Percentiles rank a stretch among this genome's conserved stretches.
phyloP scores from a whole-genome alignment of 1,140 invertebrate species.

The Aleiodes sp. region DNA sequence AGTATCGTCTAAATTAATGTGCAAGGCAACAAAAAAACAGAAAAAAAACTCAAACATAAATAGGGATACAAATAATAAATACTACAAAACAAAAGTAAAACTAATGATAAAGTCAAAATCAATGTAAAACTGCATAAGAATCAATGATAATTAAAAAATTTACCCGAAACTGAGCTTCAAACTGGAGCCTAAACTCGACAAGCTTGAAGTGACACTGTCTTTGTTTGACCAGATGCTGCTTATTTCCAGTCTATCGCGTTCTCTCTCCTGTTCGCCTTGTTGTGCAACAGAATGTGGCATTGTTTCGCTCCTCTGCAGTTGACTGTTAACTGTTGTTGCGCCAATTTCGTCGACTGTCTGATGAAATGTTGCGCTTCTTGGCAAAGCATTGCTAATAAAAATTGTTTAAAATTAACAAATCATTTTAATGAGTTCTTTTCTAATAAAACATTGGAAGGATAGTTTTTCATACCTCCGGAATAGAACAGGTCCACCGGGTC shows the following conservation, averaged over 20 bases:
- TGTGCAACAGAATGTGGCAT: slow-evolving; percentile 71
- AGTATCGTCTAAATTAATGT: slow-evolving; percentile 57
- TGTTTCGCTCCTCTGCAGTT: slow-evolving; percentile 82
- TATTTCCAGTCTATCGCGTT: slow-evolving; percentile 59
- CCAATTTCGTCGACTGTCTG: slow-evolving; percentile 56
- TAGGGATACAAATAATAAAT: slow-evolving; percentile 21
- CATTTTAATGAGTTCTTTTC: not conserved
- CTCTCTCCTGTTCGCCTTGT: slow-evolving; percentile 61
- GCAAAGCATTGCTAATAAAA: slow-evolving; percentile 52
- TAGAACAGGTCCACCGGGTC: slow-evolving; percentile 62
- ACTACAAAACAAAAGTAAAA: slow-evolving; percentile 41
- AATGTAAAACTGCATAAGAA: slow-evolving; percentile 28
- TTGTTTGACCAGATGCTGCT: slow-evolving; percentile 63
- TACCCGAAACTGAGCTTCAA: slow-evolving; percentile 87
- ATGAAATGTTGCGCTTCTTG: slow-evolving; percentile 62
- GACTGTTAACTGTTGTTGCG: slow-evolving; percentile 49
- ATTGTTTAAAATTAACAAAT: slow-evolving; percentile 11
- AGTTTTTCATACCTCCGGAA: slow-evolving; percentile 54
- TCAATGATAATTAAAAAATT: slow-evolving; percentile 37
- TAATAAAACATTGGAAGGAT: too few species aligned
- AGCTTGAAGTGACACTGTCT: slow-evolving; percentile 77
- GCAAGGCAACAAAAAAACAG: slow-evolving; percentile 33
- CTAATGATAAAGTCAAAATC: slow-evolving; percentile 42
- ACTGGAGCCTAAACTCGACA: slow-evolving; percentile 79
- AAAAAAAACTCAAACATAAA: slow-evolving; percentile 24